A percentile compares a stretch with the other conserved stretches of the same genome.
Evolutionary conservation across 1,140 invertebrate genomes (phyloP).

Genomic region (Fopius arisanus): DNA sequence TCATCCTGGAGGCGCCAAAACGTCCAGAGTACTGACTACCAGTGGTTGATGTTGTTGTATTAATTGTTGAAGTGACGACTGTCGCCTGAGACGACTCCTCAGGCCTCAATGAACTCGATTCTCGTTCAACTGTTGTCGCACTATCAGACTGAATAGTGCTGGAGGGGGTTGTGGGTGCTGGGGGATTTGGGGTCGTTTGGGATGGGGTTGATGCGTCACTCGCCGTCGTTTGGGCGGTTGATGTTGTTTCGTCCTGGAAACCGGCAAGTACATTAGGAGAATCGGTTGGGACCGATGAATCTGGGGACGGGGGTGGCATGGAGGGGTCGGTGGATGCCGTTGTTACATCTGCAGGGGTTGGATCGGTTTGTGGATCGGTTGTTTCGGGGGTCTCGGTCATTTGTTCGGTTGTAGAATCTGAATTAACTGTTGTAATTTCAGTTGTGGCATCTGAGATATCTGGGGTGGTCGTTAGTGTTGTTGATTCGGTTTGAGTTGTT

Average conservation of each 20-base stretch:
- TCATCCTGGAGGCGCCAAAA: slow-evolving; percentile 54
- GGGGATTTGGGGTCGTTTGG: slow-evolving; percentile 34
- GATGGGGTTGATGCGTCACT: slow-evolving; percentile 42
- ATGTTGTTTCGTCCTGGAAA: slow-evolving; percentile 60
- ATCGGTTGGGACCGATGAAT: slow-evolving; percentile 37
- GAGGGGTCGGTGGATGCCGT: slow-evolving; percentile 31
- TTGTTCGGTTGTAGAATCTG: background rate
- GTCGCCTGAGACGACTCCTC: slow-evolving; percentile 48
- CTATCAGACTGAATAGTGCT: slow-evolving; percentile 29
- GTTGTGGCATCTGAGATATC: slow-evolving; percentile 30
- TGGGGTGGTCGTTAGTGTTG: slow-evolving; percentile 22
- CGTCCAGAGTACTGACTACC: slow-evolving; percentile 50
- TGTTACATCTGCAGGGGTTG: slow-evolving; percentile 4
- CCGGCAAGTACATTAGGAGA: slow-evolving; percentile 57
- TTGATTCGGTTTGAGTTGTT: background rate
- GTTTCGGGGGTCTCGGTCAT: slow-evolving; percentile 31
- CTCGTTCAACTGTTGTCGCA: slow-evolving; percentile 42
- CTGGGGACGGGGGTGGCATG: slow-evolving; percentile 34
- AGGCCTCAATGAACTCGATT: slow-evolving; percentile 46
- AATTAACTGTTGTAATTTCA: slow-evolving; percentile 8
- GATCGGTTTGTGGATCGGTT: slow-evolving; percentile 3
- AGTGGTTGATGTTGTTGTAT: slow-evolving; percentile 20
- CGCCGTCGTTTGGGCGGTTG: slow-evolving; percentile 63
- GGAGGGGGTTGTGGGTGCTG: slow-evolving; percentile 57
- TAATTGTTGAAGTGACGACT: slow-evolving; percentile 44